Base-by-base conservation (phyloP, 2,888 invertebrate species). In the Lithosia quadra region DNA sequence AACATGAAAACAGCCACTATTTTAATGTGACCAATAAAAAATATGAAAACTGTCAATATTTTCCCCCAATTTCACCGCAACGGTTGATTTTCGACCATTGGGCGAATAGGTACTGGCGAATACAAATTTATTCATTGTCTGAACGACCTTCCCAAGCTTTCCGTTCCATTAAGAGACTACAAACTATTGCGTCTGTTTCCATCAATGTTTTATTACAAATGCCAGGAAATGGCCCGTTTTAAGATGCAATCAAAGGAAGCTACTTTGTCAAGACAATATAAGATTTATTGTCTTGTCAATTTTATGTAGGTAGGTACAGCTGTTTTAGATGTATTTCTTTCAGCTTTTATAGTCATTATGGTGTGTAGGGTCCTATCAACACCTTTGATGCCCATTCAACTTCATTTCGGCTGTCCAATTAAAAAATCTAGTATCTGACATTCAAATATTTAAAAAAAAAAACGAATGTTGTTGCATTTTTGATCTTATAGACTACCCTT, bases 171-270 rank as follows among this genome's bases (percentile, higher is more conserved):
- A 61, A 21, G 39, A 34, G 36, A 22, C 36, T 22, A 22, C 60
- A 61, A 61, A 36, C 36, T 22, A 21, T 36, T n/a, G 11, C 13
- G 21, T 22, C 22, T 24, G 13, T 24, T 15, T 24, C 24, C 56
- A 24, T 24, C 56, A 56, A 15, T 24, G 24, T 56, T 56, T 56
- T 56, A 24, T 24, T 56, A 28, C 56, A 15, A 15, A 1, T 56
- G 15, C 7, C 8, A 56, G 24, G 15, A 56, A 24, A 24, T 56
- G 24, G 28, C 49, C n/a, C 8, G 49, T n/a, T 49, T 49, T 49
- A 49, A 49, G 49, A 49, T 49, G n/a, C 49, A 49, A 49, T 49
- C n/a, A 49, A 49, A 49, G n/a, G 49, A 49, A 49, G 49, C 49
- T n/a, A n/a, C 9, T 49, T 49, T 49, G 49, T 49, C 18, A 49